Evolutionary conservation across 1,140 invertebrate species (phyloP).

Genomic region (Monochamus saltuarius): DNA sequence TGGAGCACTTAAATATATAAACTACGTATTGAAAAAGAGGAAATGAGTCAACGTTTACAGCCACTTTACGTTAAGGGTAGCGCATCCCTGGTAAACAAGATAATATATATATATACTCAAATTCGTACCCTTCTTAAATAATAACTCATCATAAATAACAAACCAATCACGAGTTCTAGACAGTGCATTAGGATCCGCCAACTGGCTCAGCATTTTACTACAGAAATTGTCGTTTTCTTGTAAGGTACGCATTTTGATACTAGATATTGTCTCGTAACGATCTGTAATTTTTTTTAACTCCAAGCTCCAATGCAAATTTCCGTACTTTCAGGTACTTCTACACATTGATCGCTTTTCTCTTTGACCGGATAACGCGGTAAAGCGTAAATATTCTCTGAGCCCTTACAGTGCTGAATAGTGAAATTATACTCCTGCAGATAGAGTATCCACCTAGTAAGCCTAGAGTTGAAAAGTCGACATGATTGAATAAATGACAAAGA

Average conservation of each 20-base stretch:
- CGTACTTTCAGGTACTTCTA: background rate
- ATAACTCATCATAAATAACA: background rate
- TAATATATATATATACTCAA: too few species aligned
- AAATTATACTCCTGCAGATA: conserved; percentile 11
- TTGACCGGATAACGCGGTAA: conserved; percentile 2
- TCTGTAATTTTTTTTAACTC: background rate
- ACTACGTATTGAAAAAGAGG: too few species aligned
- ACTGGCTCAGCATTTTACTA: background rate
- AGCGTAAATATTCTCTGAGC: conserved; percentile 10
- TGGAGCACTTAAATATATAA: too few species aligned
- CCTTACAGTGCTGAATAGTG: conserved; percentile 3
- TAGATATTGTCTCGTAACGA: background rate
- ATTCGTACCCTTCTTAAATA: background rate
- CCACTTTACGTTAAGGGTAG: too few species aligned
- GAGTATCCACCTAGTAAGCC: conserved; percentile 11
- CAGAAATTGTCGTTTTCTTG: background rate
- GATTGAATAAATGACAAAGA: conserved; percentile 7
- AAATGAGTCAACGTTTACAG: too few species aligned
- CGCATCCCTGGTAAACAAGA: too few species aligned
- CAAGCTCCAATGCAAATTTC: background rate
- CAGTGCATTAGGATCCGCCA: background rate
- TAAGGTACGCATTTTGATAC: background rate
- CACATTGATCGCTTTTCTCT: background rate
- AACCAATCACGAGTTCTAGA: background rate
- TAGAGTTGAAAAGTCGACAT: conserved; percentile 1